Base-by-base conservation (phyloP, 2,797 vertebrate species). In the Galaxias olidus region DNA sequence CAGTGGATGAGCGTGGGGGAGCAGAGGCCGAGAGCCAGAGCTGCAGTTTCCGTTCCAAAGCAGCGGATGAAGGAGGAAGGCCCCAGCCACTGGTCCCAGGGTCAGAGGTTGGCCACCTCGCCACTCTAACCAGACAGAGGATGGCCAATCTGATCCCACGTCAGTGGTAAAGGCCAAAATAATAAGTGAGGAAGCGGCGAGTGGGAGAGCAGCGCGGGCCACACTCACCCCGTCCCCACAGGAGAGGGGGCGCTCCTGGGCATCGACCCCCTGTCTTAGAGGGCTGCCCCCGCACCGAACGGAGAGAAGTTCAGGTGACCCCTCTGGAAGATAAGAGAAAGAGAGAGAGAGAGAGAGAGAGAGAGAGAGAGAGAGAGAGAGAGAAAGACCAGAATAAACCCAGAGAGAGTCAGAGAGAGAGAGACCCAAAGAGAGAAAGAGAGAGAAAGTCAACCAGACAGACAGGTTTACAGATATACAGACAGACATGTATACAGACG, bases 221-320 rank as follows among this genome's bases (percentile, higher is more conserved):
- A 80, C 79, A 92, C 92, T 93, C 91, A 93, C 92, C 92, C 86
- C 83, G 77, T 86, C 81, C 81, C 86, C 80, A 83, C 68, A 81
- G 64, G 66, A 78, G 61, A 63, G 77, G 52, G 66, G 81, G 68
- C 42, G 85, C 80, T 63, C 79, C 80, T 74, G 73, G 60, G 49
- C 59, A 50, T 52, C 50, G 14, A 42, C n/a, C 43, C 17, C 51
- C 70, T 77, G 71, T 77, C 78, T 90, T 87, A 93, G 78, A 93
- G 90, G 82, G 92, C 92, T 43, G 92, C 92, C 87, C 92, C 92
- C n/a, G 91, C 89, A 78, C 92, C 92, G 65, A 93, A 93, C 12
- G 91, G 91, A 83, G 92, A 93, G 90, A 93, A 93, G 90, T 92
- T 93, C 81, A 93, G 92, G 82, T 93, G 92, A 83, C 89, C 86